These are phyloP conservation scores for Caenorhabditis drosophilae DNA, from an alignment of 2,888 invertebrate genomes.

Conservation along the genomic window DNA sequence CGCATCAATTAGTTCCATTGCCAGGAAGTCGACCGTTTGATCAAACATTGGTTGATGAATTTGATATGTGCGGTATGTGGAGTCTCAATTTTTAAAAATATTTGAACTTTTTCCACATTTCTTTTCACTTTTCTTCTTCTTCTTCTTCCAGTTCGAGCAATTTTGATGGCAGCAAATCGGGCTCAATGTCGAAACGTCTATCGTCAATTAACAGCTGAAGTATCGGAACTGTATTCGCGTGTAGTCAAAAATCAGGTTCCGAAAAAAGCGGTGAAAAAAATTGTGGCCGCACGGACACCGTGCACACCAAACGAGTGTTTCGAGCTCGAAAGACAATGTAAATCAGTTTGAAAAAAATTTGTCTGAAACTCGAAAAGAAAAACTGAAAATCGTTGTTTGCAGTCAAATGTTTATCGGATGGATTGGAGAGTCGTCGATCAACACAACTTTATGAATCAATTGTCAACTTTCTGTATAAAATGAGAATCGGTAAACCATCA, in stretches of 20 bases:
- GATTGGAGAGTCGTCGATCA: conserved; percentile 24
- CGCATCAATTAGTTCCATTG: conserved; percentile 9
- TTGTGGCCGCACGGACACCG: conserved; percentile 11
- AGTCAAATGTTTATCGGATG: conserved; percentile 37
- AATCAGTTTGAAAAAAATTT: not conserved
- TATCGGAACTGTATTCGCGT: conserved; percentile 32
- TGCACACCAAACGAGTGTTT: conserved; percentile 16
- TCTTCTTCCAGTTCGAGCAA: conserved; percentile 11
- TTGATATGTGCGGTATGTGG: conserved; percentile 27
- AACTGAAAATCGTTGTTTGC: conserved; percentile 7
- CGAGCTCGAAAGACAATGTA: conserved; percentile 33
- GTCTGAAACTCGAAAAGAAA: not conserved
- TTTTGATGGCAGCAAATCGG: conserved; percentile 27
- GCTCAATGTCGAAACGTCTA: conserved; percentile 31
- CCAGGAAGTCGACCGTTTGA: conserved; percentile 18
- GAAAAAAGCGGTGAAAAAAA: conserved; percentile 39
- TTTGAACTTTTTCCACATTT: not conserved
- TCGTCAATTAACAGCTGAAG: conserved; percentile 33
- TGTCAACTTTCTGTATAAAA: conserved; percentile 34
- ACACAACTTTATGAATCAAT: conserved; percentile 34
- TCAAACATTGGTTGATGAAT: conserved; percentile 21
- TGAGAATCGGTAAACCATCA: conserved; percentile 28
- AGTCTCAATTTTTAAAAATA: not conserved
- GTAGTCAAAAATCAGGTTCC: conserved; percentile 38
- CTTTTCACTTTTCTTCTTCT: no score